A percentile compares a stretch with the other conserved stretches of the same genome.
Evolutionary conservation across 2,797 vertebrate species (phyloP).

Genomic region (Takifugu ocellatus): DNA sequence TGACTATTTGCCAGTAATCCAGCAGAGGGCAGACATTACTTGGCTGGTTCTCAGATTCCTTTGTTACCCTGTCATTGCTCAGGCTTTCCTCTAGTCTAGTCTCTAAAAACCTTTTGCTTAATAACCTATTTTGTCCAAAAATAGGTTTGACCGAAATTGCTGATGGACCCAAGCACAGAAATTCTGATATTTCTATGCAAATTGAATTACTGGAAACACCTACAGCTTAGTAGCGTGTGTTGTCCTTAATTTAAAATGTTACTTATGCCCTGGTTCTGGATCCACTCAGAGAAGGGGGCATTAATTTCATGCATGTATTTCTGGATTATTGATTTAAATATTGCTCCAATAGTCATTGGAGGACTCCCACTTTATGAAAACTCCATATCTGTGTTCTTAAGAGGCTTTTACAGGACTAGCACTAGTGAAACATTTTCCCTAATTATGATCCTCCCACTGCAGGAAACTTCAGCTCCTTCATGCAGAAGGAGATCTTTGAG

Average conservation of each 20-base stretch:
- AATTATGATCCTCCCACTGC: conserved; percentile 31
- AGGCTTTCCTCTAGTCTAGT: conserved; percentile 49
- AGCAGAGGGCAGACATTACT: conserved; percentile 68
- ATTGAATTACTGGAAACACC: conserved; percentile 31
- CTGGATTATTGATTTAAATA: conserved; percentile 1
- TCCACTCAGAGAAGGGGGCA: conserved; percentile 1
- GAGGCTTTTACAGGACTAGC: conserved; percentile 5
- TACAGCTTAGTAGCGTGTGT: conserved; percentile 20
- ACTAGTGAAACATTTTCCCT: conserved; percentile 23
- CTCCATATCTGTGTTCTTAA: conserved; percentile 15
- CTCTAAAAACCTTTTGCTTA: conserved; percentile 62
- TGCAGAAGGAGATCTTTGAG: conserved; percentile 99
- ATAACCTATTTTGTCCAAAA: conserved; percentile 54
- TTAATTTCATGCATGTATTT: conserved; percentile 2
- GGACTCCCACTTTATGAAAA: conserved; percentile 33
- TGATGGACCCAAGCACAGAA: conserved; percentile 40
- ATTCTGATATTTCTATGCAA: conserved; percentile 33
- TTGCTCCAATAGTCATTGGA: conserved; percentile 4
- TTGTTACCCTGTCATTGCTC: conserved; percentile 63
- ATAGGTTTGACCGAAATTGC: conserved; percentile 64
- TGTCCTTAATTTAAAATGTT: conserved; percentile 11
- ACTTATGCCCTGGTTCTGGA: neutral
- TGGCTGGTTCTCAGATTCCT: conserved; percentile 55
- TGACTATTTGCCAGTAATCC: conserved; percentile 24
- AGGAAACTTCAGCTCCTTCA: conserved; percentile 98